Base-by-base conservation (phyloP, 2,113 vertebrate species). In the Tetrao urogallus region DNA sequence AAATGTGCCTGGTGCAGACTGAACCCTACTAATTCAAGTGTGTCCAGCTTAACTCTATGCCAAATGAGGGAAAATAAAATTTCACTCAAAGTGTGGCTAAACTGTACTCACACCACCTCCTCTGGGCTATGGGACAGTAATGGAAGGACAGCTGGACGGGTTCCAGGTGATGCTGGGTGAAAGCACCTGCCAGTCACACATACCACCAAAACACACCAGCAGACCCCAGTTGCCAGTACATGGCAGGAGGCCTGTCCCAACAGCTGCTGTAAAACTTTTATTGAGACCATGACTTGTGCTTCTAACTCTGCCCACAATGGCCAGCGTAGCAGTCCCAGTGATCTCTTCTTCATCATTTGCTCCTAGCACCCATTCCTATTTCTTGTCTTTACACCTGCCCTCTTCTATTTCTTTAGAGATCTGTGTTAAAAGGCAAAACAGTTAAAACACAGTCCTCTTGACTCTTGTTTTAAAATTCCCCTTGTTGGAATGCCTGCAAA, bases 401-500 rank as follows among this genome's bases (percentile, higher is more conserved):
- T 67, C 38, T 77, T 75, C 54, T 52, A 25, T 21, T 60, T 20
- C 75, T 89, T 86, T 57, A 56, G 17, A n/a, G 38, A 47, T 77
- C 69, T 27, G 27, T 45, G 47, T 80, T 22, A 81, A 94, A 83
- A 48, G 64, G 17, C 60, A 74, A 64, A 61, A 27, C 65, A 52
- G 61, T 69, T 88, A 32, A 82, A 94, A 70, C 78, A 40, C 34
- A 65, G 47, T 90, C 85, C 73, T 90, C 85, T 88, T 80, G 64
- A 92, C 61, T 91, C 69, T 36, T 74, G 79, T 82, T 56, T 88
- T 57, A 58, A 92, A 88, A 67, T 82, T 11, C n/a, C 30, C 32
- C 48, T 79, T 83, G 72, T 76, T 95, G 91, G 65, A 91, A 89
- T 67, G 88, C 75, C 93, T 91, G 86, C 61, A 83, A 47, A 91